Conservation (phyloP, 2,888 invertebrate genomes). For the Pardosa pseudoannulata region DNA sequence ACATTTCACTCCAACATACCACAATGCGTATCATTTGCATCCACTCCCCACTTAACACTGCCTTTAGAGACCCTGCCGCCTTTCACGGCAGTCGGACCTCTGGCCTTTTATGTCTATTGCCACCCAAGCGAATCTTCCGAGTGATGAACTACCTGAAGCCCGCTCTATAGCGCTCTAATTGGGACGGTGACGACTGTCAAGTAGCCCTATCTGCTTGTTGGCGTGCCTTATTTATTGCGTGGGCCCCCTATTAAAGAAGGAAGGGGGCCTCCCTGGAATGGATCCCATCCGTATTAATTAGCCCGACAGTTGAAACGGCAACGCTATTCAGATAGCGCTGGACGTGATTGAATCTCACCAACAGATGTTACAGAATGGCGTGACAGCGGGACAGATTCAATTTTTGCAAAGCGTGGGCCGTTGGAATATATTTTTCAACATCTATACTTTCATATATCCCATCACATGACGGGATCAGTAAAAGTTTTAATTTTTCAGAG, state of each 20-base stretch:
- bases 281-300: constrained; percentile 60
- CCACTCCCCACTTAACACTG: background rate
- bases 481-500: too few species aligned
- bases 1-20: background rate
- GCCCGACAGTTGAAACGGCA: constrained; percentile 26
- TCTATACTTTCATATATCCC: too few species aligned
- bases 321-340: constrained; percentile 21
- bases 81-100: background rate
- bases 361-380: constrained; percentile 15
- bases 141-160: background rate
- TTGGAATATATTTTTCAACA: background rate
- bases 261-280: background rate
- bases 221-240: background rate
- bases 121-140: background rate
- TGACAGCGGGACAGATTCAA: background rate
- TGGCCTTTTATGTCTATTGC: background rate
- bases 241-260: background rate
- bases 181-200: constrained; percentile 20
- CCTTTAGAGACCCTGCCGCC: background rate
- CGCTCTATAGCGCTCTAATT: constrained; percentile 4
- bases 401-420: background rate
- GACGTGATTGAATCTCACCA: constrained; percentile 33
- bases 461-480: too few species aligned
- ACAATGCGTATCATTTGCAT: background rate
- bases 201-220: constrained; percentile 9